phyloP scores from a whole-genome alignment of 1,140 invertebrate species.

The Drosophila triauraria region DNA sequence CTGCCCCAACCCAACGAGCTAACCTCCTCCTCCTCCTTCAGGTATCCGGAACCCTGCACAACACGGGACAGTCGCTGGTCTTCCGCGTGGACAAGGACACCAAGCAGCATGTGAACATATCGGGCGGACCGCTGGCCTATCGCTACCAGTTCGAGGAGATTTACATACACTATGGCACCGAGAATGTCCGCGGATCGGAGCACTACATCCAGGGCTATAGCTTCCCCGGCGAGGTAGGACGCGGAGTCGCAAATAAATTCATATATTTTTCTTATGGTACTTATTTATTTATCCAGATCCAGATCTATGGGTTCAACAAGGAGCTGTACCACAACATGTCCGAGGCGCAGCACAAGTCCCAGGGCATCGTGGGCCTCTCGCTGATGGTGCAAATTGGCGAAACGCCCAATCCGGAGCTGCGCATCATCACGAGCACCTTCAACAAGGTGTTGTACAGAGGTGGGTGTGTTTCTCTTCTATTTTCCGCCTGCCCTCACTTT shows the following conservation, averaged over 20 bases:
- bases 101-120: conserved; percentile 95
- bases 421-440: conserved; percentile 94
- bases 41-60: conserved; percentile 94
- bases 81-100: conserved; percentile 95
- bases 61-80: conserved; percentile 96
- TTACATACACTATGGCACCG: conserved; percentile 96
- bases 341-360: conserved; percentile 96
- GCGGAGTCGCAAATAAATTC: too few relatives aligned
- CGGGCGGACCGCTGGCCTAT: conserved; percentile 97
- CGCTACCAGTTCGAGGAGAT: conserved; percentile 97
- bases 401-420: conserved; percentile 92
- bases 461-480: conserved; percentile 84
- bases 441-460: conserved; percentile 93
- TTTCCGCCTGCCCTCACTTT: background rate
- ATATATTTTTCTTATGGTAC: background rate
- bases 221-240: conserved; percentile 96
- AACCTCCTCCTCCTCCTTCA: conserved; percentile 77
- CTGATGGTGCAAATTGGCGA: conserved; percentile 97
- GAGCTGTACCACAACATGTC: conserved; percentile 98
- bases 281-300: conserved; percentile 89
- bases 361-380: conserved; percentile 96
- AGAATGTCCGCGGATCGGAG: conserved; percentile 95
- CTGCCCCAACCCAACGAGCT: background rate
- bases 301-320: conserved; percentile 97
- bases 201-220: conserved; percentile 96